Percentiles rank a stretch among this genome's conserved stretches.
Conservation (phyloP, 2,113 vertebrate genomes). For the Orthonyx spaldingii region DNA sequence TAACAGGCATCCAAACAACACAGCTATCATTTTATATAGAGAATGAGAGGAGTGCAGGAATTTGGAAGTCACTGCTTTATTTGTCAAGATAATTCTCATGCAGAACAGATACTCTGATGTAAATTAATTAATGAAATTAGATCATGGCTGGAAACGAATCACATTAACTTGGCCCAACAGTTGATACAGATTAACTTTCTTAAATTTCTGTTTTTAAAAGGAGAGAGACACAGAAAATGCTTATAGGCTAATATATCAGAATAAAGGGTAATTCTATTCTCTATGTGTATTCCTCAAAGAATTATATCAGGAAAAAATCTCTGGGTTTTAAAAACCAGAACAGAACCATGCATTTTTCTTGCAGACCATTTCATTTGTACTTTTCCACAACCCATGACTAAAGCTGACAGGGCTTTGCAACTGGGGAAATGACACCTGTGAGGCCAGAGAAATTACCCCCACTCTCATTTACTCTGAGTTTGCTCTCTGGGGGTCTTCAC, state of each 20-base stretch:
- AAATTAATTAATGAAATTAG: neutral
- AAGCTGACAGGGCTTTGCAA: neutral
- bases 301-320: neutral
- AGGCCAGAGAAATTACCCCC: neutral
- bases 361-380: neutral
- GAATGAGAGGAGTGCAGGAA: neutral
- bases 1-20: neutral
- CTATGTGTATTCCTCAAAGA: neutral
- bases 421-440: neutral
- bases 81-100: neutral
- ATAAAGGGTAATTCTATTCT: neutral
- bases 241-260: neutral
- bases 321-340: neutral
- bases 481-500: neutral
- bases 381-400: neutral
- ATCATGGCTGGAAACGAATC: neutral
- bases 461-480: neutral
- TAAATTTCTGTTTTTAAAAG: neutral
- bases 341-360: neutral
- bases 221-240: neutral
- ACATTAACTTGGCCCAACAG: neutral
- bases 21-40: neutral
- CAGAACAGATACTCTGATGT: neutral
- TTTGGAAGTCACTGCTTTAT: neutral
- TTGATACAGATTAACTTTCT: neutral